Evolutionary conservation across 2,797 vertebrate genomes (phyloP).

Genomic region (Furcifer pardalis): DNA sequence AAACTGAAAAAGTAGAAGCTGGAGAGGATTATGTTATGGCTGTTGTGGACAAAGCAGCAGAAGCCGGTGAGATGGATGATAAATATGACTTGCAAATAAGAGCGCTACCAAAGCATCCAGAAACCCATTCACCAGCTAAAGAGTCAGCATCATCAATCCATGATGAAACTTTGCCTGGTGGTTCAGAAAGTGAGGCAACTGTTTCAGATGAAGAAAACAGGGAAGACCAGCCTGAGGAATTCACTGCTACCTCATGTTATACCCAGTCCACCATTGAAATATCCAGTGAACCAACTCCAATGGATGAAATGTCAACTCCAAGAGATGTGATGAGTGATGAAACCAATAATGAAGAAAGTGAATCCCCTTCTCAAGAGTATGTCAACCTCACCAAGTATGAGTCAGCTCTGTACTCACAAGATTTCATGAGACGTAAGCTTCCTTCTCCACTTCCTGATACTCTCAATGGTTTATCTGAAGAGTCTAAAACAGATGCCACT

Average conservation of each 20-base stretch:
- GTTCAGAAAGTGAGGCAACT: conserved; percentile 86
- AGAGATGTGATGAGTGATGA: conserved; percentile 91
- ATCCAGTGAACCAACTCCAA: conserved; percentile 91
- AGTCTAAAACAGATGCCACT: conserved; percentile 89
- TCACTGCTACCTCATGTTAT: conserved; percentile 87
- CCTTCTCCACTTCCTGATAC: conserved; percentile 77
- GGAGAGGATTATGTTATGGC: conserved; percentile 77
- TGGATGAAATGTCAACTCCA: conserved; percentile 94
- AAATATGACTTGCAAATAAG: conserved; percentile 73
- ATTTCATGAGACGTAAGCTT: conserved; percentile 79
- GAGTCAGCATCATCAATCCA: conserved; percentile 84
- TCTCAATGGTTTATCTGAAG: conserved; percentile 80
- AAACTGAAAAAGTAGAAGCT: conserved; percentile 66
- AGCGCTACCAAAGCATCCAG: conserved; percentile 79
- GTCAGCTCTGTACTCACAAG: conserved; percentile 77
- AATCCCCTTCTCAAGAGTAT: conserved; percentile 88
- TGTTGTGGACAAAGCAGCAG: conserved; percentile 77
- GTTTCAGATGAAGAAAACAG: conserved; percentile 91
- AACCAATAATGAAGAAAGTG: conserved; percentile 88
- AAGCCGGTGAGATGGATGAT: conserved; percentile 67
- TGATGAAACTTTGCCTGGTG: conserved; percentile 86
- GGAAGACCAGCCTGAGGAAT: conserved; percentile 89
- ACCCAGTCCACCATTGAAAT: conserved; percentile 94
- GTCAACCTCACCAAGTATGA: conserved; percentile 81
- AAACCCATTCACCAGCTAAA: conserved; percentile 82